These are phyloP conservation scores for Acromyrmex charruanus DNA, from an alignment of 1,140 invertebrate species.

Conservation along the genomic window DNA sequence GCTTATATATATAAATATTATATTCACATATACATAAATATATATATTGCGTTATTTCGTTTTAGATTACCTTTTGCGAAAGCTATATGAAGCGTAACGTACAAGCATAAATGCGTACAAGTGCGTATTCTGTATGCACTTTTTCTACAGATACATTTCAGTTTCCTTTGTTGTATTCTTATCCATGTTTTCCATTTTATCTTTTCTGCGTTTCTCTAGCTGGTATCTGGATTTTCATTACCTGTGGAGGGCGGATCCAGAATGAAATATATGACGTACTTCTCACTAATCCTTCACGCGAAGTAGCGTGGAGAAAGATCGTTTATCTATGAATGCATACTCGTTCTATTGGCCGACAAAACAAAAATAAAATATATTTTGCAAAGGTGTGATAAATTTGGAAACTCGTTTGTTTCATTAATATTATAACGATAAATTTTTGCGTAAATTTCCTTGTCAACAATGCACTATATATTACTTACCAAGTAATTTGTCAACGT, in stretches of 20 bases:
- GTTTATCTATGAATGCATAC: constrained; percentile 73
- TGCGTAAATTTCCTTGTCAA: constrained; percentile 17
- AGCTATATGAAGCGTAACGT: neutral
- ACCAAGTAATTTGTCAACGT: neutral
- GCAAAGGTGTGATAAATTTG: constrained; percentile 72
- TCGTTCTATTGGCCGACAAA: constrained; percentile 60
- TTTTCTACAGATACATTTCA: constrained; percentile 36
- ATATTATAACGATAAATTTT: constrained; percentile 39
- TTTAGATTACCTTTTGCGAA: neutral
- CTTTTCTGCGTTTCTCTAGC: constrained; percentile 51
- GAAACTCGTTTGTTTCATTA: constrained; percentile 67
- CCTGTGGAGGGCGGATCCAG: constrained; percentile 61
- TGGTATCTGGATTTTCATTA: constrained; percentile 75
- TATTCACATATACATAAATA: neutral
- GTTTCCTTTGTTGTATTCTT: constrained; percentile 53
- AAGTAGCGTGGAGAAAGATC: constrained; percentile 76
- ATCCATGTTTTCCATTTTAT: constrained; percentile 56
- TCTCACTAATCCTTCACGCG: constrained; percentile 78
- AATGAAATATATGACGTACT: constrained; percentile 71
- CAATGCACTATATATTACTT: constrained; percentile 8
- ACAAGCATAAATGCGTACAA: constrained; percentile 11
- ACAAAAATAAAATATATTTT: constrained; percentile 75
- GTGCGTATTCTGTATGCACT: constrained; percentile 7
- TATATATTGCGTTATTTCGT: neutral
- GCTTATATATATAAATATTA: neutral